Percentiles rank a stretch among this genome's conserved stretches.
Conservation (phyloP, 2,797 vertebrate genomes). For the Lacerta viridis region DNA sequence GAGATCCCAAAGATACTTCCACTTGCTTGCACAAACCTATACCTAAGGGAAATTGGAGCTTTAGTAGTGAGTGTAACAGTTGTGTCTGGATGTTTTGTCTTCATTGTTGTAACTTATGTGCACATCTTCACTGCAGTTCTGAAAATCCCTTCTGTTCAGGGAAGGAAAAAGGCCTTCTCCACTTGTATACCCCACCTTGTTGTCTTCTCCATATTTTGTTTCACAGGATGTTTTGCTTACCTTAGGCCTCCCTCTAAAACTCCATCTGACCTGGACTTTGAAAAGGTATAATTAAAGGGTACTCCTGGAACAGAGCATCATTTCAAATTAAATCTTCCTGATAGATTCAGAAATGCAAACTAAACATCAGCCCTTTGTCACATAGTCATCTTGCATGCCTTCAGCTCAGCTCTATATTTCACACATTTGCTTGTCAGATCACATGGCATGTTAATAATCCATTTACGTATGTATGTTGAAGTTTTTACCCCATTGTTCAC, state of each 20-base stretch:
- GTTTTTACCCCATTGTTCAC: no score
- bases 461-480: no score
- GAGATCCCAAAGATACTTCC: slow-evolving; percentile 15
- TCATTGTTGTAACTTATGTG: not conserved
- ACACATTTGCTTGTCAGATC: no score
- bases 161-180: slow-evolving; percentile 12
- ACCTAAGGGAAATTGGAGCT: not conserved
- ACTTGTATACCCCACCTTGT: slow-evolving; percentile 16
- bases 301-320: no score
- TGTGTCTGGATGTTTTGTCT: not conserved
- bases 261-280: not conserved
- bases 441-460: no score
- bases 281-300: no score
- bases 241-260: not conserved
- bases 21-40: not conserved
- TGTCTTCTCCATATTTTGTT: not conserved
- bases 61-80: rapidly evolving
- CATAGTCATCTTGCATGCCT: no score
- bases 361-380: no score
- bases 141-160: not conserved
- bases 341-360: no score
- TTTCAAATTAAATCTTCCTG: no score
- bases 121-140: not conserved
- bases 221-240: not conserved
- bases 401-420: no score